Conservation (phyloP, 2,888 invertebrate genomes). For the Ecliptopera silaceata region DNA sequence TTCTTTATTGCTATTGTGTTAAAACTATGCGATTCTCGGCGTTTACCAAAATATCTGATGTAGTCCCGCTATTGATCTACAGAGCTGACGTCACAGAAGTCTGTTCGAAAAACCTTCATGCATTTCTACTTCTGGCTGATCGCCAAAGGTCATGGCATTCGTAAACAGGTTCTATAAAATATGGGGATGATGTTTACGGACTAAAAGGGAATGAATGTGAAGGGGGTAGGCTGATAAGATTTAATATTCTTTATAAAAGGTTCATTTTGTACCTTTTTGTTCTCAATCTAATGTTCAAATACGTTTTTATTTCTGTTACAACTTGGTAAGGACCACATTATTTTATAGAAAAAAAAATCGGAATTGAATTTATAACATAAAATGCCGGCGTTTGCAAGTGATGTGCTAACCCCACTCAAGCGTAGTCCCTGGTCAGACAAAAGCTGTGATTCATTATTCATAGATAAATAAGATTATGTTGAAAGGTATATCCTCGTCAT, state of each 20-base stretch:
- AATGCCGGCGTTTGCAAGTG: too few species aligned
- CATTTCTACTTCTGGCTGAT: background rate
- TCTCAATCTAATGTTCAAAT: too few species aligned
- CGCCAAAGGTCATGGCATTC: slow-evolving; percentile 7
- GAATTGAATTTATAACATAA: too few species aligned
- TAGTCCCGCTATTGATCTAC: background rate
- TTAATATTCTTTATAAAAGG: background rate
- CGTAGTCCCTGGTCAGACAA: too few species aligned
- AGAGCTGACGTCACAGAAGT: slow-evolving; percentile 1
- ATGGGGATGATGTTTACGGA: background rate
- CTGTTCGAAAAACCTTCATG: background rate
- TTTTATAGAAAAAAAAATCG: too few species aligned
- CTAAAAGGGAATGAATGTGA: background rate
- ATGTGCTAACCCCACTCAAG: too few species aligned
- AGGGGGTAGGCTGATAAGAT: background rate
- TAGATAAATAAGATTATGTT: background rate
- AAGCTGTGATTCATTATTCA: too few species aligned
- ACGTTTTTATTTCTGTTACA: too few species aligned
- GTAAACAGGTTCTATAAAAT: background rate
- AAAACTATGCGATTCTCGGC: too few species aligned
- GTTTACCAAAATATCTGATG: background rate
- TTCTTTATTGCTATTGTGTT: too few species aligned
- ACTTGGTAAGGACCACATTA: too few species aligned
- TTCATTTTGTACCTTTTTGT: too few species aligned
- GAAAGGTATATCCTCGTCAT: background rate